Evolutionary conservation across 1,140 invertebrate species (phyloP), one percentile per base, ranked within the genome.

Genomic region (Drosophila asahinai): DNA sequence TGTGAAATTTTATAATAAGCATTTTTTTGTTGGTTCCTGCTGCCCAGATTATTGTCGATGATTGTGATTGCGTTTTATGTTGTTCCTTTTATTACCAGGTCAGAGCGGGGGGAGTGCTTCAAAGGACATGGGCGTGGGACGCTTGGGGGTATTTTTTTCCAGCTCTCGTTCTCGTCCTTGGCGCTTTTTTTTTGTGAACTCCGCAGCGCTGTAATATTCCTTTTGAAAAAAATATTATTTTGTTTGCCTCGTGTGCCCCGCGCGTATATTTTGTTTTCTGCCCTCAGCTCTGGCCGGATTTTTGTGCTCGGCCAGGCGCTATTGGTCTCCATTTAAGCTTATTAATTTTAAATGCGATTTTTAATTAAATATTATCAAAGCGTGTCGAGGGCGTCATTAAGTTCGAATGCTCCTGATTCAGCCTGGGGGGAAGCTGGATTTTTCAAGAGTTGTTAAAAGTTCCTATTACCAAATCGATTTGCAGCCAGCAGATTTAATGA

Each of bases 1-100:
- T 92, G 91, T 92, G 91, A 92, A 92, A 92, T 92, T 92, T 92
- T 90, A 92, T 92, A 92, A 92, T 92, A 92, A 92, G 87, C 91
- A 92, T 78, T 92, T 92, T 90, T 92, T 73, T 73, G 68, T 61
- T 61, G 45, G 45, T 73, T 75, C 78, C 72, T 68, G 79, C 81
- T 91, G 81, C 80, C 81, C 81, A 87, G 91, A 92, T 92, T 92
- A 92, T 92, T 92, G 86, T 89, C 86, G 91, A 92, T 92, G 87
- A 92, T 92, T 92, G 91, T 92, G 91, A 92, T 92, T 92, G 91
- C 86, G 81, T 87, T 92, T 84, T 78, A 91, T 90, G 81, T 90
- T 91, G 86, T 90, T 90, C 81, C 81, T 89, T 90, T 89, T 89
- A 89, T 89, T 90, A 89, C 84, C 76, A 77, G 62, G 47, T 65